Conservation (phyloP, 2,113 vertebrate genomes). For the Pteruthius melanotis region DNA sequence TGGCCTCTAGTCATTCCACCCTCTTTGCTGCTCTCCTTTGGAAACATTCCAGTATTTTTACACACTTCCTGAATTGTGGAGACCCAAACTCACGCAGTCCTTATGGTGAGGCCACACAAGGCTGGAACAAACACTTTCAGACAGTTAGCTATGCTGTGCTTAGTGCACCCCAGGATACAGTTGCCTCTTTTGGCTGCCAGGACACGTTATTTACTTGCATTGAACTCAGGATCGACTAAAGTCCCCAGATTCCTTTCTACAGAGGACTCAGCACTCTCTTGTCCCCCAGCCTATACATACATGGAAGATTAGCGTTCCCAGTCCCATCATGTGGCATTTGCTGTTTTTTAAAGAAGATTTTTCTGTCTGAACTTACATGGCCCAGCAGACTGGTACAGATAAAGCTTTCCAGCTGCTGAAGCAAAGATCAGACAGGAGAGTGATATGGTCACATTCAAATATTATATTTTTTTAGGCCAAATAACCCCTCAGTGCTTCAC, state of each 20-base stretch:
- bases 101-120: background rate
- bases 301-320: background rate
- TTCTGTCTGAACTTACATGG: background rate
- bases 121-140: background rate
- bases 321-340: background rate
- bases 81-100: background rate
- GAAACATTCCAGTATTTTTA: background rate
- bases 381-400: background rate
- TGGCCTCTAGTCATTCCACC: background rate
- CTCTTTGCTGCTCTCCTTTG: background rate
- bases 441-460: background rate
- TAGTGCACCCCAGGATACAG: background rate
- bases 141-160: background rate
- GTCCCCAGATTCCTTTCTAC: background rate
- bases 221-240: background rate
- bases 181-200: background rate
- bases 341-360: background rate
- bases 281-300: rapidly evolving
- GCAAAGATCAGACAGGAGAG: background rate
- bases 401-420: background rate
- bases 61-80: background rate
- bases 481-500: background rate
- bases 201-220: background rate
- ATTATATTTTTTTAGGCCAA: background rate
- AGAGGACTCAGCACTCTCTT: background rate